Percentiles rank a stretch among this genome's conserved stretches.
Conservation (phyloP, 2,113 vertebrate species). For the Alexandromys fortis region DNA sequence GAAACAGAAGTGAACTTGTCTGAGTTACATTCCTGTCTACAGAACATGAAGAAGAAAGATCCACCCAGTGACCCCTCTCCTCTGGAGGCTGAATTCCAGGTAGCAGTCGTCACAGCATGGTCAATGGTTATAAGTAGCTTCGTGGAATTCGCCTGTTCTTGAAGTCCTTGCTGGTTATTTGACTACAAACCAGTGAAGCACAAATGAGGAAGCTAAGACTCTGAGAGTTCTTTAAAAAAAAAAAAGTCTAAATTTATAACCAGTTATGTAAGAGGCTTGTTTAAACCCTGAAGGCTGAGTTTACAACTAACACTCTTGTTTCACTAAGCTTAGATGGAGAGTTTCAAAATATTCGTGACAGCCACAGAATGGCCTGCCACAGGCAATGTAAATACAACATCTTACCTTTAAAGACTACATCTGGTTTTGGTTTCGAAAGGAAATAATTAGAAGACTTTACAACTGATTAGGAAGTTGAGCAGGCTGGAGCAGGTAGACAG, state of each 20-base stretch:
- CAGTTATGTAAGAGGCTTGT: background rate
- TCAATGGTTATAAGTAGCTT: background rate
- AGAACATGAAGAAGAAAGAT: conserved; percentile 87
- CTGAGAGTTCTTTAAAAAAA: background rate
- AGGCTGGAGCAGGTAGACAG: conserved; percentile 20
- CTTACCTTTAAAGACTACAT: conserved; percentile 10
- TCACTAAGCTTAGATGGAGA: background rate
- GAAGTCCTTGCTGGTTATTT: fast-evolving
- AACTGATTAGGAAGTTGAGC: conserved; percentile 37
- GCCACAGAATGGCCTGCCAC: background rate
- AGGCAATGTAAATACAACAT: background rate
- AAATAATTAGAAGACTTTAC: conserved; percentile 63
- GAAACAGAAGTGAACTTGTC: conserved; percentile 93
- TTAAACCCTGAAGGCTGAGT: background rate
- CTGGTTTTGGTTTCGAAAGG: conserved; percentile 61
- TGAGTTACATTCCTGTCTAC: conserved; percentile 89
- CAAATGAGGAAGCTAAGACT: background rate
- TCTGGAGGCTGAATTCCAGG: conserved; percentile 94
- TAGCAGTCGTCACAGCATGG: conserved; percentile 66
- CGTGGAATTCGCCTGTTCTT: fast-evolving
- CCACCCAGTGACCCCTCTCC: conserved; percentile 86
- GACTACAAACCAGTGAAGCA: background rate
- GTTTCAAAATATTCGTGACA: background rate
- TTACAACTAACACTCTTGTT: background rate
- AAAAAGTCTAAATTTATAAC: background rate